These are phyloP conservation scores for Hybos culiciformis DNA, from an alignment of 2,888 invertebrate genomes.

Conservation along the genomic window DNA sequence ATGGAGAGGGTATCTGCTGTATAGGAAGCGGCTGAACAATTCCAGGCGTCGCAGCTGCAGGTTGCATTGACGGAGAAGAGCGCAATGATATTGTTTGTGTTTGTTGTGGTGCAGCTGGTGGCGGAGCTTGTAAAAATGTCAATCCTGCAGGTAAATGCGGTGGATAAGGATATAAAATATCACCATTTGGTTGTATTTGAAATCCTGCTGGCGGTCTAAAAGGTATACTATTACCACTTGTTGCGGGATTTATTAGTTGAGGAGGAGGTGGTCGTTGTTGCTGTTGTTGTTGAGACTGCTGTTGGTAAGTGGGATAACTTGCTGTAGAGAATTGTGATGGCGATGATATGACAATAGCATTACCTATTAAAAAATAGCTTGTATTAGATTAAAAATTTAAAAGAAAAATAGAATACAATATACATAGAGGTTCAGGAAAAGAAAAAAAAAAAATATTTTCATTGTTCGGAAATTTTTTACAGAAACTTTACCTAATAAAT, in stretches of 20 bases:
- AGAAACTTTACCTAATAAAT: no score
- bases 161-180: constrained; percentile 40
- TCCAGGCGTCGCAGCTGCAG: constrained; percentile 23
- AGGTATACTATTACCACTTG: constrained; percentile 11
- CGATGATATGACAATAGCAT: constrained; percentile 27
- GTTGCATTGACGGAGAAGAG: constrained; percentile 20
- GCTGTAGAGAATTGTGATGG: constrained; percentile 27
- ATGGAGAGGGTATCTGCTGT: constrained; percentile 17
- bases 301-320: constrained; percentile 18
- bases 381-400: constrained; percentile 15
- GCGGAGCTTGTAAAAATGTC: constrained; percentile 12
- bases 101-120: constrained; percentile 11
- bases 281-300: constrained; percentile 26
- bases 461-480: no score
- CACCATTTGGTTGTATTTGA: constrained; percentile 40
- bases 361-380: constrained; percentile 18
- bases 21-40: constrained; percentile 14
- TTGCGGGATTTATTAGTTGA: constrained; percentile 25
- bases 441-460: no score
- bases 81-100: constrained; percentile 17
- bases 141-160: constrained; percentile 22
- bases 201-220: constrained; percentile 30
- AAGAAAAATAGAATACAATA: no score
- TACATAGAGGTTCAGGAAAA: no score
- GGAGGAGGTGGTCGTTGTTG: constrained; percentile 29